A percentile compares a stretch with the other conserved stretches of the same genome.
These are phyloP conservation scores for Diphyllodes magnificus DNA, from an alignment of 2,113 vertebrate species.

Conservation along the genomic window DNA sequence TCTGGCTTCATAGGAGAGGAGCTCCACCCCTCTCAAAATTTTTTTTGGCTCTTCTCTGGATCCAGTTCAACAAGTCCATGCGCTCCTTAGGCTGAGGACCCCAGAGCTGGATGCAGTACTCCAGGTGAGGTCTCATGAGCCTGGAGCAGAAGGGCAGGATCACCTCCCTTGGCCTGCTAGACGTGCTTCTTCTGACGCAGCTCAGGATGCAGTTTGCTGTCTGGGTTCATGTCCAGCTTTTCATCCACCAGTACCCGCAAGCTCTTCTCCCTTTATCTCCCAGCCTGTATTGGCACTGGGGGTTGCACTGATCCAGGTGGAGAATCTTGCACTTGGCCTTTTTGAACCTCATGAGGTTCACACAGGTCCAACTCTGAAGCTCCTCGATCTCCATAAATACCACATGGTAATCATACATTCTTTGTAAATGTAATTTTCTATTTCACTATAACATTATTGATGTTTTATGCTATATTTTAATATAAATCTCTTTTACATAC, in stretches of 20 bases:
- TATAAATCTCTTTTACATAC: not conserved
- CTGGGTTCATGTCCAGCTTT: not conserved
- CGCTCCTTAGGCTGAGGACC: not conserved
- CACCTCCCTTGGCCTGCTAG: not conserved
- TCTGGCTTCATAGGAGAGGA: not conserved
- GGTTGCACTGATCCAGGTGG: fast-evolving
- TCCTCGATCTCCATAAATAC: not conserved
- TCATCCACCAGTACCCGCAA: no score
- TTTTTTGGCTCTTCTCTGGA: not conserved
- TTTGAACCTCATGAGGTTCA: not conserved
- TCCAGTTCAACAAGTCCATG: not conserved
- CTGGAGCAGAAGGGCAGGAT: not conserved
- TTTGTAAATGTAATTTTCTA: not conserved
- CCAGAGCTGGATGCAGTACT: not conserved
- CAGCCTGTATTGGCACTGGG: not conserved
- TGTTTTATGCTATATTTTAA: not conserved
- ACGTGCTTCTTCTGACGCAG: not conserved
- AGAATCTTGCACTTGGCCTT: not conserved
- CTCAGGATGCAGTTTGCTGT: fast-evolving
- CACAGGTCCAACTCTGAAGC: not conserved
- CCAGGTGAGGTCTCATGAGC: not conserved
- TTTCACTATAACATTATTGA: not conserved
- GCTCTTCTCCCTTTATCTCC: not conserved
- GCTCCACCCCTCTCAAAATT: not conserved
- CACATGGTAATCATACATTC: not conserved